Percentiles rank a stretch among this genome's conserved stretches.
Conservation (phyloP, 2,113 vertebrate species). For the Phyllopteryx taeniolatus region DNA sequence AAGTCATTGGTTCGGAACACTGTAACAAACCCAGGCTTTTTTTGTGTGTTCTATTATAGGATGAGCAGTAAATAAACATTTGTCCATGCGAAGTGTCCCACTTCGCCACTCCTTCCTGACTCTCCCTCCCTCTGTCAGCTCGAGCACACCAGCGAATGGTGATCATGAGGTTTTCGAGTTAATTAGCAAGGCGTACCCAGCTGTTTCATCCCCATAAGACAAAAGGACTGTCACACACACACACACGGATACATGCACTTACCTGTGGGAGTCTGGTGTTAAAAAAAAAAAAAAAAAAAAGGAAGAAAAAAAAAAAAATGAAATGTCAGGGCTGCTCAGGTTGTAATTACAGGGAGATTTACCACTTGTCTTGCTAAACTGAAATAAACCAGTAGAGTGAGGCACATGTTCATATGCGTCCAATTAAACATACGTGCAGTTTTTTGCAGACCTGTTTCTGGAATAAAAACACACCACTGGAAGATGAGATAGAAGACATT, state of each 20-base stretch:
- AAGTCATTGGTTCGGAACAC: too few species aligned
- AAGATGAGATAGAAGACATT: too few species aligned
- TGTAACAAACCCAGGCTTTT: not conserved
- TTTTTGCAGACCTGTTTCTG: slow-evolving; percentile 29
- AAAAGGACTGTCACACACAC: slow-evolving; percentile 54
- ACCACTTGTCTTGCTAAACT: slow-evolving; percentile 49
- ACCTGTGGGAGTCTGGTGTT: slow-evolving; percentile 53
- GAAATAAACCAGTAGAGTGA: slow-evolving; percentile 57
- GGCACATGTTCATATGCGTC: slow-evolving; percentile 10
- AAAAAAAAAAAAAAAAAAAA: not conserved
- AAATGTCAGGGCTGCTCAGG: slow-evolving; percentile 65
- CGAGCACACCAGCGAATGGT: slow-evolving; percentile 65
- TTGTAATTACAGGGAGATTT: slow-evolving; percentile 69
- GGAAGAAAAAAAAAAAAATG: slow-evolving; percentile 5
- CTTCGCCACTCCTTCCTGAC: slow-evolving; percentile 11
- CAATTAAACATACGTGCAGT: slow-evolving; percentile 18
- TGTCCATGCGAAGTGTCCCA: slow-evolving; percentile 12
- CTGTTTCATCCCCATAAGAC: slow-evolving; percentile 69
- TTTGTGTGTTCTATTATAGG: not conserved
- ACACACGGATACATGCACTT: slow-evolving; percentile 23
- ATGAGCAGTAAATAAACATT: slow-evolving; percentile 22
- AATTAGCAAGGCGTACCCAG: slow-evolving; percentile 71
- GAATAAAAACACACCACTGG: not conserved
- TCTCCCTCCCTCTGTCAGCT: slow-evolving; percentile 32
- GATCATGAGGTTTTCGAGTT: slow-evolving; percentile 66